Conservation (phyloP, 1,140 invertebrate species). For the Monomorium pharaonis region DNA sequence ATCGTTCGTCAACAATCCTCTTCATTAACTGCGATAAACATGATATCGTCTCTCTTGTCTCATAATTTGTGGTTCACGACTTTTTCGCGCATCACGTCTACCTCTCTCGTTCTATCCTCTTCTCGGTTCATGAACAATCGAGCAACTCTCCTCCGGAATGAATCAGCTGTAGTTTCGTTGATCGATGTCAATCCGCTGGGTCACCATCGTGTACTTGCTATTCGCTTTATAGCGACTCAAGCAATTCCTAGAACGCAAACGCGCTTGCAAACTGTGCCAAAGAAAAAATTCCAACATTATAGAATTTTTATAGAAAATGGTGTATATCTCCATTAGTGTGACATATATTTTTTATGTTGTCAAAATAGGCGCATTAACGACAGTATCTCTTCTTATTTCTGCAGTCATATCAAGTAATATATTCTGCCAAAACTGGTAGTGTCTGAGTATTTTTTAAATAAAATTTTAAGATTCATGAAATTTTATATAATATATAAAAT, state of each 20-base stretch:
- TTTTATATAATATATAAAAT: neutral
- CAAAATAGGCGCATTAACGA: neutral
- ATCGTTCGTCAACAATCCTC: neutral
- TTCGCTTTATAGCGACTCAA: conserved; percentile 22
- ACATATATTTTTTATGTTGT: neutral
- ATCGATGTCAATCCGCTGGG: conserved; percentile 74
- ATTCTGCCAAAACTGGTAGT: neutral
- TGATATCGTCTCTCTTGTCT: conserved; percentile 9
- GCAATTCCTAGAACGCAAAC: conserved; percentile 37
- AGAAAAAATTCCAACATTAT: neutral
- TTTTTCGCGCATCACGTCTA: conserved; percentile 21
- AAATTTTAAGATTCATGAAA: neutral
- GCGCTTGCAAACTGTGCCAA: neutral
- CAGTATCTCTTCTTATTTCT: neutral
- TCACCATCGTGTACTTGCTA: conserved; percentile 56
- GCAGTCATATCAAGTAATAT: neutral
- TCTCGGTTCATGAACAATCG: conserved; percentile 36
- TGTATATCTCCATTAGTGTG: neutral
- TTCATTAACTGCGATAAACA: conserved; percentile 15
- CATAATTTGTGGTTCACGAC: conserved; percentile 5
- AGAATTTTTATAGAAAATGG: conserved; percentile 1
- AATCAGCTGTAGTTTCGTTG: conserved; percentile 71
- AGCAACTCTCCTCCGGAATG: conserved; percentile 36
- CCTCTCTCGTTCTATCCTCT: neutral
- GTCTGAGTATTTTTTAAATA: neutral